phyloP scores from a whole-genome alignment of 1,140 invertebrate genomes.

The Tachypleus tridentatus region DNA sequence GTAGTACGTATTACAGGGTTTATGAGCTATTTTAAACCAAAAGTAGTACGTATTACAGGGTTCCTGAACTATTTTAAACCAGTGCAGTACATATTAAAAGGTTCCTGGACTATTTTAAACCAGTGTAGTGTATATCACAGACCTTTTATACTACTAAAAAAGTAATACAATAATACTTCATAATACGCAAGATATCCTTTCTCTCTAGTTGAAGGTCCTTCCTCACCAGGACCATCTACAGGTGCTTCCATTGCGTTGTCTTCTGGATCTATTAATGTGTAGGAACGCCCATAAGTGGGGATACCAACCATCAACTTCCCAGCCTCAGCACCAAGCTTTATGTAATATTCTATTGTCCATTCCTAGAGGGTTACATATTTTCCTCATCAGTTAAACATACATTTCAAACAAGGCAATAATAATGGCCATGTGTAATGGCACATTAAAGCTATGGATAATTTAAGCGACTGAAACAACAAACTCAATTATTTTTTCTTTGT shows the following conservation, averaged over 20 bases:
- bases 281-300: conserved; percentile 86
- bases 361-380: conserved; percentile 38
- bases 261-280: conserved; percentile 67
- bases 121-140: too few species aligned
- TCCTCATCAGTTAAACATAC: too few species aligned
- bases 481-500: too few species aligned
- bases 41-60: too few species aligned
- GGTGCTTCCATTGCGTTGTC: conserved; percentile 64
- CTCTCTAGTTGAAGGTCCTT: conserved; percentile 78
- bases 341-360: conserved; percentile 77
- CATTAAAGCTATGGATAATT: too few species aligned
- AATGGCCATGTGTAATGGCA: too few species aligned
- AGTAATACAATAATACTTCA: conserved; percentile 46
- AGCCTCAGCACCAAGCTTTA: conserved; percentile 63
- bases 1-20: too few species aligned
- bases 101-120: neutral
- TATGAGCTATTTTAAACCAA: too few species aligned
- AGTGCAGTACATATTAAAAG: neutral
- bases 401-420: too few species aligned
- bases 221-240: conserved; percentile 73
- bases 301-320: conserved; percentile 84
- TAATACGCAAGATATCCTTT: conserved; percentile 88
- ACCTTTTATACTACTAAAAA: too few species aligned
- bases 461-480: too few species aligned
- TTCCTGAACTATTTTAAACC: neutral